Evolutionary conservation across 2,113 vertebrate species (phyloP).

Genomic region (human): GRCh38 chr1:107722001-107722500

Average conservation of each 20-base stretch:
- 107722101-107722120: not conserved
- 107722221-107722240: slow-evolving; percentile 25
- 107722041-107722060: not conserved
- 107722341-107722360: slow-evolving; percentile 63
- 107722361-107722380: slow-evolving; percentile 51
- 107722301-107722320: slow-evolving; percentile 58
- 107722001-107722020: not conserved
- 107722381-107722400: slow-evolving; percentile 68
- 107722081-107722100: not conserved
- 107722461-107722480: not conserved
- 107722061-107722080: not conserved
- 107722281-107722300: slow-evolving; percentile 63
- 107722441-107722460: slow-evolving; percentile 8
- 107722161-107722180: not conserved
- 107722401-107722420: slow-evolving; percentile 42
- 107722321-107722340: slow-evolving; percentile 72
- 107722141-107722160: not conserved
- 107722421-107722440: slow-evolving; percentile 55
- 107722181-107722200: not conserved
- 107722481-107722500: not conserved
- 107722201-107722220: slow-evolving; percentile 1
- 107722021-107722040: not conserved
- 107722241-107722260: slow-evolving; percentile 45
- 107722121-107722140: not conserved
- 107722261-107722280: slow-evolving; percentile 56